A percentile compares a stretch with the other conserved stretches of the same genome.
Conservation (phyloP, 2,113 vertebrate species). For the Ammospiza nelsoni region DNA sequence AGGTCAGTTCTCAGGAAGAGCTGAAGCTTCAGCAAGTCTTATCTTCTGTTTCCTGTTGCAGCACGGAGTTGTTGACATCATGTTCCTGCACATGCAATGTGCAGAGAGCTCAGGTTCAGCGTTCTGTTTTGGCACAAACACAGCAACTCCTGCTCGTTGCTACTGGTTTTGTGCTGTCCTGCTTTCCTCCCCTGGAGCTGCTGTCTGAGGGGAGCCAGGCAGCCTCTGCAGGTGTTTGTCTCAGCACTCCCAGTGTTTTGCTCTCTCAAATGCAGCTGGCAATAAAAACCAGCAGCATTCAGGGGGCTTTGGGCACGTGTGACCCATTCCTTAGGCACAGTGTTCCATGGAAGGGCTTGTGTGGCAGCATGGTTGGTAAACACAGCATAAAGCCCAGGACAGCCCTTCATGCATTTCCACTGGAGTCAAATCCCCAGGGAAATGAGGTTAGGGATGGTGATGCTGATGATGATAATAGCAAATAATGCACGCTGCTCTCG, state of each 20-base stretch:
- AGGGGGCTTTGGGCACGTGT: neutral
- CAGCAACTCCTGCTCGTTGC: neutral
- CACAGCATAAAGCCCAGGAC: neutral
- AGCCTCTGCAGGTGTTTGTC: neutral
- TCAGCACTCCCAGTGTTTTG: neutral
- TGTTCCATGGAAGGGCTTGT: neutral
- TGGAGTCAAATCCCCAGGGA: constrained; percentile 21
- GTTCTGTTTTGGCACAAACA: constrained; percentile 2
- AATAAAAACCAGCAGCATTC: neutral
- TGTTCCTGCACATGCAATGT: constrained; percentile 38
- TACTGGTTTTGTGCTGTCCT: neutral
- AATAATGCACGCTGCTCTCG: constrained; percentile 18
- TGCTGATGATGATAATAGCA: constrained; percentile 14
- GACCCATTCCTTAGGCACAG: neutral
- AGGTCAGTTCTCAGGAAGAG: neutral
- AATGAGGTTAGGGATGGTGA: constrained; percentile 20
- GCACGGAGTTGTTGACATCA: constrained; percentile 26
- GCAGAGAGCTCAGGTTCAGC: neutral
- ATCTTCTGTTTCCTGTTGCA: constrained; percentile 58
- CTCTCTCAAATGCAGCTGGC: neutral
- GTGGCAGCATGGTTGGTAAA: neutral
- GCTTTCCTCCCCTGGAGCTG: neutral
- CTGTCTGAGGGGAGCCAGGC: neutral
- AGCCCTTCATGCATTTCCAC: neutral
- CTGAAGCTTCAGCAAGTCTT: constrained; percentile 26